Conservation (phyloP, 2,888 invertebrate genomes). For the Busseola fusca region DNA sequence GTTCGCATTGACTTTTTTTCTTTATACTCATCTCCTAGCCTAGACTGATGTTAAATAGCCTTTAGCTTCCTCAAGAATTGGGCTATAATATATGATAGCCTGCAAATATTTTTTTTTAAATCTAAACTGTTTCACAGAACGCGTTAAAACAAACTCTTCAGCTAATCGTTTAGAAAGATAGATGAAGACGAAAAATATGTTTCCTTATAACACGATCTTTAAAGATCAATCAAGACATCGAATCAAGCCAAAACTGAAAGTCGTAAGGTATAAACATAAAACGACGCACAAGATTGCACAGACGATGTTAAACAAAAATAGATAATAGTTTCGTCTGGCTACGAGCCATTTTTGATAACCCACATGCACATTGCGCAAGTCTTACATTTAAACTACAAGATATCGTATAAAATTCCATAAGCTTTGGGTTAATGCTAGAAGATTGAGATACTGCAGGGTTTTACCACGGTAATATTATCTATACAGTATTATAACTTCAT, state of each 20-base stretch:
- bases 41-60: too few species aligned
- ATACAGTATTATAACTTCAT: too few species aligned
- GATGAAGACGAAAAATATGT: not conserved
- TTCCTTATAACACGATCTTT: not conserved
- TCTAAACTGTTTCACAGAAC: too few species aligned
- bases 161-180: not conserved
- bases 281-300: constrained; percentile 21
- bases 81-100: too few species aligned
- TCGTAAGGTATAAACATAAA: not conserved
- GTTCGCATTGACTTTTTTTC: too few species aligned
- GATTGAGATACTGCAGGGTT: not conserved
- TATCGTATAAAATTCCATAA: not conserved
- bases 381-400: constrained; percentile 25
- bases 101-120: too few species aligned
- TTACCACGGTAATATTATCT: too few species aligned
- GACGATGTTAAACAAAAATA: constrained; percentile 45
- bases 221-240: not conserved
- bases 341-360: constrained; percentile 55
- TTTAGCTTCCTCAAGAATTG: too few species aligned
- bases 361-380: constrained; percentile 47
- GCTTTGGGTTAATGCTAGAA: not conserved
- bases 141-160: not conserved
- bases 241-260: not conserved
- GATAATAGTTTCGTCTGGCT: constrained; percentile 38
- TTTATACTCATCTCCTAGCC: too few species aligned